A percentile compares a stretch with the other conserved stretches of the same genome.
Evolutionary conservation across 2,888 invertebrate genomes (phyloP).

Genomic region (Clivina fossor): DNA sequence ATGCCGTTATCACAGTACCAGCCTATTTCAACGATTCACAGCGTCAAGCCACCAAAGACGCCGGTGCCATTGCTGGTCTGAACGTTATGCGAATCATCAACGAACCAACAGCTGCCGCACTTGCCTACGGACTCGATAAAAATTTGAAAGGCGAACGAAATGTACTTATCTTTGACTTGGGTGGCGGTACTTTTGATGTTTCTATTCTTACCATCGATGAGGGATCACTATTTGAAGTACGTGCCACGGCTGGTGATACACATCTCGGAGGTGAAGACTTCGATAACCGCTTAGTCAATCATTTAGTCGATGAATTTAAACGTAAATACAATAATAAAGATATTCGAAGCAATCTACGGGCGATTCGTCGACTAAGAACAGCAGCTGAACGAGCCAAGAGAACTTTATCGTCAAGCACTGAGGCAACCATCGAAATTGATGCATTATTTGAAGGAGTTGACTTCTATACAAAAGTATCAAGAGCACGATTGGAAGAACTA

Average conservation of each 20-base stretch:
- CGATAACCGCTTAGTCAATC: conserved; percentile 65
- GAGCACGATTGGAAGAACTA: conserved; percentile 76
- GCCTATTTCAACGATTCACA: conserved; percentile 74
- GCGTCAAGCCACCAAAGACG: conserved; percentile 70
- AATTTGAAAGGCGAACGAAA: conserved; percentile 51
- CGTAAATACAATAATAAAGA: conserved; percentile 74
- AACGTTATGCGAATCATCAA: conserved; percentile 68
- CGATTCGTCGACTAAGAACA: conserved; percentile 69
- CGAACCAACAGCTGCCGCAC: conserved; percentile 63
- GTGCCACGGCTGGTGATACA: conserved; percentile 58
- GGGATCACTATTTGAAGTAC: conserved; percentile 58
- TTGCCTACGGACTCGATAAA: conserved; percentile 60
- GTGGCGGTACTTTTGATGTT: conserved; percentile 67
- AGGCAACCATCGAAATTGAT: conserved; percentile 74
- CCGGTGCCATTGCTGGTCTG: conserved; percentile 65
- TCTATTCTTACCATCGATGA: conserved; percentile 68
- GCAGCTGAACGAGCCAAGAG: conserved; percentile 79
- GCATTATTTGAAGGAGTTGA: conserved; percentile 73
- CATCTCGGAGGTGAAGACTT: conserved; percentile 55
- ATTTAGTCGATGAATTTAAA: conserved; percentile 72
- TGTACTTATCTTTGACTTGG: conserved; percentile 60
- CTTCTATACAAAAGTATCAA: conserved; percentile 70
- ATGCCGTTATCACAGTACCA: conserved; percentile 77
- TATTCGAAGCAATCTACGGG: conserved; percentile 64
- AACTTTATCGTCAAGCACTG: conserved; percentile 74